A percentile compares a stretch with the other conserved stretches of the same genome.
Evolutionary conservation across 1,140 invertebrate genomes (phyloP).

Genomic region (Drosophila tsacasi): DNA sequence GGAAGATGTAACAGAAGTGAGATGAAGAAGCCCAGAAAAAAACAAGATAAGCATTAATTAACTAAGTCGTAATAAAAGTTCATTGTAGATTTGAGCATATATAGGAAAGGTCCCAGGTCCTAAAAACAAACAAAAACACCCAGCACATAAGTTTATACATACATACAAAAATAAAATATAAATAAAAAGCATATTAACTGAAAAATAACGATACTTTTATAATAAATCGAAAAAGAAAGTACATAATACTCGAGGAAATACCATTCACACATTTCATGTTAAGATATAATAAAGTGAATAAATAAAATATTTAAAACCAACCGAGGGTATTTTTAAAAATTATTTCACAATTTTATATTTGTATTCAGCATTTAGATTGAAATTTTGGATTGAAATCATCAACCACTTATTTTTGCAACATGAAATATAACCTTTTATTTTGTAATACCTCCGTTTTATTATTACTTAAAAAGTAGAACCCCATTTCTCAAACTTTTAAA

Average conservation of each 20-base stretch:
- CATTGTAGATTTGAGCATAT: constrained; percentile 82
- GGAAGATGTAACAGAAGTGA: constrained; percentile 21
- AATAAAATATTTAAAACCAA: constrained; percentile 75
- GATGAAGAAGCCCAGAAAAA: not conserved
- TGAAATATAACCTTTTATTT: no score
- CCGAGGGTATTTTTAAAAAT: not conserved
- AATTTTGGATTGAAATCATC: not conserved
- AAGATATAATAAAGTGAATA: constrained; percentile 75
- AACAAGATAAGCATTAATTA: constrained; percentile 47
- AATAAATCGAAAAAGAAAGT: constrained; percentile 51
- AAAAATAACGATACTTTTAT: constrained; percentile 67
- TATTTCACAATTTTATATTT: not conserved
- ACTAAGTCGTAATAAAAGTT: constrained; percentile 69
- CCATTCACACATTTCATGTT: constrained; percentile 75
- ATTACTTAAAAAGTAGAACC: no score
- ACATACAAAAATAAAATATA: constrained; percentile 57
- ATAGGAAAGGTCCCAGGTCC: constrained; percentile 49
- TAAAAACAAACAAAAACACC: constrained; percentile 38
- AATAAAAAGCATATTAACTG: constrained; percentile 65
- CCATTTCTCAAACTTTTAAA: no score
- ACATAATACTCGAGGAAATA: constrained; percentile 60
- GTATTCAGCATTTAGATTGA: not conserved
- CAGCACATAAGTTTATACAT: constrained; percentile 81
- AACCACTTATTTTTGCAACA: no score
- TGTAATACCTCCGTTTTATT: no score